phyloP scores from a whole-genome alignment of 2,113 vertebrate species.

The Poecilia latipinna region DNA sequence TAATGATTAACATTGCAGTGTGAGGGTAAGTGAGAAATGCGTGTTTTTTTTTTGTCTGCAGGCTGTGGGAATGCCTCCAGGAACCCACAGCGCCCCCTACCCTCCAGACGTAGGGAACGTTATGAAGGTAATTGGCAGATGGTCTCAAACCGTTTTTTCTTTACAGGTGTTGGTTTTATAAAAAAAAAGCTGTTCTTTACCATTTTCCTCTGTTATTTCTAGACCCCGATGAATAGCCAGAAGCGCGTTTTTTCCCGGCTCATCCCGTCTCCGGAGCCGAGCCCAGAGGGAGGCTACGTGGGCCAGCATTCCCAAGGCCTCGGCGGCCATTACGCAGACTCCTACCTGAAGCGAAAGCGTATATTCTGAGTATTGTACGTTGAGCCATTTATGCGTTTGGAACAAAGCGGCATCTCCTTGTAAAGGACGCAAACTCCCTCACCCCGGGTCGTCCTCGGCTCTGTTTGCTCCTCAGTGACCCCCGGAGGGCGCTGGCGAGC shows the following conservation, averaged over 20 bases:
- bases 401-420: conserved; percentile 23
- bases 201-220: neutral
- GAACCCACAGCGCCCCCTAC: conserved; percentile 75
- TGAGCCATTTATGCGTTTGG: conserved; percentile 27
- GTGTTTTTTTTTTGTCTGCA: conserved; percentile 57
- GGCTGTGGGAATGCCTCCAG: conserved; percentile 86
- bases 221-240: conserved; percentile 89
- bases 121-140: conserved; percentile 78
- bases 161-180: no score
- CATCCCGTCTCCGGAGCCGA: conserved; percentile 91
- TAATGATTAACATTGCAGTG: conserved; percentile 20
- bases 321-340: conserved; percentile 93
- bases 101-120: conserved; percentile 79
- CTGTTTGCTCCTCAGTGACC: conserved; percentile 52
- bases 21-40: conserved; percentile 9
- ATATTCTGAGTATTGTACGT: conserved; percentile 81
- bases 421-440: neutral
- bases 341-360: conserved; percentile 92
- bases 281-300: conserved; percentile 90
- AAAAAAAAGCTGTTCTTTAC: neutral
- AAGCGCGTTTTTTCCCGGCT: conserved; percentile 91
- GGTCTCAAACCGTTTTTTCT: neutral
- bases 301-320: conserved; percentile 95
- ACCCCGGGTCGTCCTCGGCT: conserved; percentile 26
- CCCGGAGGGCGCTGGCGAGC: conserved; percentile 52